Conservation (phyloP, 2,113 vertebrate genomes). For the Suricata suricatta region DNA sequence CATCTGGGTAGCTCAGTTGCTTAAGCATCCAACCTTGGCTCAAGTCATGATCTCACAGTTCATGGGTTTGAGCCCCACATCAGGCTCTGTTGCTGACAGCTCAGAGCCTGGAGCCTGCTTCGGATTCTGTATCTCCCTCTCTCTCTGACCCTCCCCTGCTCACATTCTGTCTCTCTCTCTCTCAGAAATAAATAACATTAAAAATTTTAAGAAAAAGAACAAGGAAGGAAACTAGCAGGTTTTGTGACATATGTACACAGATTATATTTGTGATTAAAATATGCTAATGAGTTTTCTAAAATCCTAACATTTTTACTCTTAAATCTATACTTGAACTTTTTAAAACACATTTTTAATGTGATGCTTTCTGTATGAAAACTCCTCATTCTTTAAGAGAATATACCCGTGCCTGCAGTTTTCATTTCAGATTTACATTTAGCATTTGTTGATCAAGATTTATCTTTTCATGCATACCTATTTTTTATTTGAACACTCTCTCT, state of each 20-base stretch:
- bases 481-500: constrained; percentile 36
- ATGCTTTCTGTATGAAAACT: constrained; percentile 32
- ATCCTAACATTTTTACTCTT: constrained; percentile 21
- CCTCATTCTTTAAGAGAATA: constrained; percentile 13
- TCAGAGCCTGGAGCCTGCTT: too few species aligned
- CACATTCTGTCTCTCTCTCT: too few species aligned
- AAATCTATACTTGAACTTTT: constrained; percentile 16
- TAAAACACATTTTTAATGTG: constrained; percentile 21
- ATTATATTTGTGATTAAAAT: constrained; percentile 51
- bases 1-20: too few species aligned
- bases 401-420: constrained; percentile 16
- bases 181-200: too few species aligned
- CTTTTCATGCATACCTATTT: constrained; percentile 36
- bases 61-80: too few species aligned
- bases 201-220: neutral
- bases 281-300: neutral
- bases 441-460: constrained; percentile 56
- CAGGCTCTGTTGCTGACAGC: too few species aligned
- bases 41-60: too few species aligned
- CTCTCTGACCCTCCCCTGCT: too few species aligned
- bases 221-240: neutral
- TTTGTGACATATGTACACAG: neutral
- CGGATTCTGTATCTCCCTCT: too few species aligned
- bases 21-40: too few species aligned
- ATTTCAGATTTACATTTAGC: constrained; percentile 44